A percentile compares a stretch with the other conserved stretches of the same genome.
These are phyloP conservation scores for Notolabrus celidotus DNA, from an alignment of 2,797 vertebrate genomes.

Conservation along the genomic window DNA sequence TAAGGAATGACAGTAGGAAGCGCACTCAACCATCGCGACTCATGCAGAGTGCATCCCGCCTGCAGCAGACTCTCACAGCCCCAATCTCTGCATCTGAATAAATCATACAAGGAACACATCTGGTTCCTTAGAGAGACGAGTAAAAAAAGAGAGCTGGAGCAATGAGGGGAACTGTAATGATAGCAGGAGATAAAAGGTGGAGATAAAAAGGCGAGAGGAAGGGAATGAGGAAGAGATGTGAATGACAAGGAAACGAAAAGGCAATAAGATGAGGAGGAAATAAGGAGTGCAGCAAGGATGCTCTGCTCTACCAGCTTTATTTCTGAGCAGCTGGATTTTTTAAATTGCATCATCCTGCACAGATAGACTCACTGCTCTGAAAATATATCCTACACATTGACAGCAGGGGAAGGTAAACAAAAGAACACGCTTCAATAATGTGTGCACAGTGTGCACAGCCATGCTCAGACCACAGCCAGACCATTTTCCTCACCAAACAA, in stretches of 20 bases:
- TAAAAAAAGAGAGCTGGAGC: conserved; percentile 19
- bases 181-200: conserved; percentile 41
- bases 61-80: conserved; percentile 54
- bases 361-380: background rate
- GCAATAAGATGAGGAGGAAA: conserved; percentile 26
- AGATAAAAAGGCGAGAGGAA: conserved; percentile 43
- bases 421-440: conserved; percentile 8
- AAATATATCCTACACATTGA: background rate
- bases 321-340: conserved; percentile 17
- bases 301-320: conserved; percentile 3
- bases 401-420: conserved; percentile 8
- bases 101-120: conserved; percentile 70
- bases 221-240: conserved; percentile 33
- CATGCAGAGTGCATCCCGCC: conserved; percentile 62
- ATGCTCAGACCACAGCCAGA: background rate
- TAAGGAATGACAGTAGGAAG: conserved; percentile 55
- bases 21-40: conserved; percentile 51
- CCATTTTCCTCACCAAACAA: conserved; percentile 11
- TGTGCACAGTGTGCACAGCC: background rate
- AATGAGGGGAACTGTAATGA: conserved; percentile 37
- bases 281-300: background rate
- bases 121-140: conserved; percentile 62
- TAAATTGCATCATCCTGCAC: conserved; percentile 7
- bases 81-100: conserved; percentile 68
- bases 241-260: conserved; percentile 26